Base-by-base conservation (phyloP, 1,140 invertebrate species). In the Akabosia matsudoensis region DNA sequence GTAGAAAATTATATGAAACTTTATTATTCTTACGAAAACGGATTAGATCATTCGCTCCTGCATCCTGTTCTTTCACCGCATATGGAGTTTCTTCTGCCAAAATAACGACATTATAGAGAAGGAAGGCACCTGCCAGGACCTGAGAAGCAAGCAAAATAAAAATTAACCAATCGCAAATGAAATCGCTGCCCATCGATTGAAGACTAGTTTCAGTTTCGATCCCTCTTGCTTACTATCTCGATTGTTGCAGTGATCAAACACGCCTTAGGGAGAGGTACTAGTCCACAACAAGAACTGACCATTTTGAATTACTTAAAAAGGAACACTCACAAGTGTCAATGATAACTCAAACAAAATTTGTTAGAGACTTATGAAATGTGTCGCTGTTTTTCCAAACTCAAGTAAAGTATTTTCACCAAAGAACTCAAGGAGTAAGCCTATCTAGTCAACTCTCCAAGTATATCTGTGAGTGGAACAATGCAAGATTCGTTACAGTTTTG, bases 211-310 rank as follows among this genome's bases (percentile, higher is more conserved):
- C n/a, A n/a, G n/a, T n/a, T n/a, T n/a, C n/a, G n/a, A n/a, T n/a
- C n/a, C n/a, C n/a, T 56, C 3, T 56, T 22, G n/a, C 61, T 28
- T 67, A 67, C 61, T 3, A 67, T 31, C 31, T 67, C 61, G 10
- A 67, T 30, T 2, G 24, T 30, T 2, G 26, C 61, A 30, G 61
- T 67, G 10, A 67, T 31, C 3, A 67, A 14, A n/a, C 61, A 67
- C 13, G 61, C 61, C 61, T 30, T 67, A 13, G 28, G 61, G 2
- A 67, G 28, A 30, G 7, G 3, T 10, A 67, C 31, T 67, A 67
- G 10, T 67, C 61, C 61, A n/a, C 61, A 67, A 67, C 61, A 67
- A 30, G 61, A 67, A 67, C 30, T 67, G 7, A 31, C 61, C 61
- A 67, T 67, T 24, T 10, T 67, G 24, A 67, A 18, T 18, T 45